phyloP scores from a whole-genome alignment of 2,797 vertebrate species.

The Avahi laniger region DNA sequence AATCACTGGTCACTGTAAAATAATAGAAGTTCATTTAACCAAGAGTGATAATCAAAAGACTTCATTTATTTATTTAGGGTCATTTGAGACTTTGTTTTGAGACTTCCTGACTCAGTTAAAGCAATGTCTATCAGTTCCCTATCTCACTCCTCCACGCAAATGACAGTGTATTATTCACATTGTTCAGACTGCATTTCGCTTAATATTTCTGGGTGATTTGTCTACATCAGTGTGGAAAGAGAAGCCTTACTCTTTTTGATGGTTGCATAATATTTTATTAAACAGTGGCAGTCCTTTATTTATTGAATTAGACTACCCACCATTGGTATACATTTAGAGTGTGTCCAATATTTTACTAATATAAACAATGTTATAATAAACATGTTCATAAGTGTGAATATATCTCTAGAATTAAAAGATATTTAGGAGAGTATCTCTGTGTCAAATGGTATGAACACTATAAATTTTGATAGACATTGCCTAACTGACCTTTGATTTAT shows the following conservation, averaged over 20 bases:
- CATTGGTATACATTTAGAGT: neutral
- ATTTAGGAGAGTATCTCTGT: neutral
- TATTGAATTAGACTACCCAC: neutral
- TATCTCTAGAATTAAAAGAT: neutral
- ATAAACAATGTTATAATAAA: neutral
- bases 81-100: no score
- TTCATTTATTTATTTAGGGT: no score
- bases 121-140: no score
- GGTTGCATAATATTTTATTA: neutral
- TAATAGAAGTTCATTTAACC: no score
- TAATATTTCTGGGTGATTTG: neutral
- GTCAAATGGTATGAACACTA: neutral
- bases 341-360: neutral
- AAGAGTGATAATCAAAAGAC: no score
- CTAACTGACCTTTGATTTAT: neutral
- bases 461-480: neutral
- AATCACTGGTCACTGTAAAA: no score
- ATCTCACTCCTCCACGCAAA: neutral
- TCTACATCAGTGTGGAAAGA: neutral
- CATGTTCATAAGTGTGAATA: neutral
- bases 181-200: neutral
- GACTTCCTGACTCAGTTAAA: no score
- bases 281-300: neutral
- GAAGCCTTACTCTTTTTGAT: neutral
- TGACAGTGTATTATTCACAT: neutral